These are phyloP conservation scores for Deilephila elpenor DNA, from an alignment of 2,888 invertebrate genomes.

Conservation along the genomic window DNA sequence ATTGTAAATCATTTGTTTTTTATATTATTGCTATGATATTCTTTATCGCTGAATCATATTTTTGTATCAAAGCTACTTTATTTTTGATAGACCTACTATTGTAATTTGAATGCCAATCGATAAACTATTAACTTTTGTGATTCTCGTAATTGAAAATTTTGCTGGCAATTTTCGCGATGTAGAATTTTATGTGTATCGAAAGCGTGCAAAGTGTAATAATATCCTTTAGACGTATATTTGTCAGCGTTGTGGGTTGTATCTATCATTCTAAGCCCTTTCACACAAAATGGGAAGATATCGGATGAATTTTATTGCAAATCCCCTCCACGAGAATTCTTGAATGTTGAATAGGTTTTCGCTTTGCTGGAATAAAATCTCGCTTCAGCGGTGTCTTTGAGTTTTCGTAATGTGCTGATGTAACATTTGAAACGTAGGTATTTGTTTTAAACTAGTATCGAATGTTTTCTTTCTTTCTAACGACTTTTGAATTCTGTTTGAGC, in stretches of 20 bases:
- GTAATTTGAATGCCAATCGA: background rate
- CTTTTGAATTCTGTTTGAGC: no score
- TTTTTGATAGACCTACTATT: background rate
- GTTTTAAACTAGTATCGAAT: no score
- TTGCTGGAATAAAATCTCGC: conserved; percentile 3
- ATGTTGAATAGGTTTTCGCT: background rate
- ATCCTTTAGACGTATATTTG: background rate
- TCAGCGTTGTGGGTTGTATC: conserved; percentile 35
- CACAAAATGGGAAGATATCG: conserved; percentile 33
- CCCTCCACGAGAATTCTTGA: conserved; percentile 13
- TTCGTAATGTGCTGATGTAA: background rate
- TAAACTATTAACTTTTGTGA: background rate
- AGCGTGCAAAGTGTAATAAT: background rate
- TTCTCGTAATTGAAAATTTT: background rate
- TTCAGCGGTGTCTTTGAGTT: background rate
- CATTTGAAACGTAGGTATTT: background rate
- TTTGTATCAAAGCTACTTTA: background rate
- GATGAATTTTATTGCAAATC: conserved; percentile 35
- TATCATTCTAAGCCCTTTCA: conserved; percentile 34
- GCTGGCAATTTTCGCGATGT: background rate
- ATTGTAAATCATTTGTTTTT: no score
- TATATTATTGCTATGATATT: no score
- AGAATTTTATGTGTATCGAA: background rate
- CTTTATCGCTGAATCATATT: no score
- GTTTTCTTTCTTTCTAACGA: no score